Conservation (phyloP, 2,113 vertebrate species). For the Murina feae region DNA sequence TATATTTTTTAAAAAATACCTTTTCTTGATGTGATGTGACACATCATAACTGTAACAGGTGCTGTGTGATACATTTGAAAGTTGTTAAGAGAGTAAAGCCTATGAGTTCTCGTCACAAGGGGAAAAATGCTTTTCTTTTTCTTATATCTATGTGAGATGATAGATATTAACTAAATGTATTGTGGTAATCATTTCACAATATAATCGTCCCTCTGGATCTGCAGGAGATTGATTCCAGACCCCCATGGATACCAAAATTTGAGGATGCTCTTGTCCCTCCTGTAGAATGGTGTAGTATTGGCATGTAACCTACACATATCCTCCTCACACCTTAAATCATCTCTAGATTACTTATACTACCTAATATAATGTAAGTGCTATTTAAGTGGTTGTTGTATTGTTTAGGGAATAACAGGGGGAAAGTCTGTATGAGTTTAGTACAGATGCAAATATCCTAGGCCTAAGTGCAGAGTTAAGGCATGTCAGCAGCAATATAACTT, state of each 20-base stretch:
- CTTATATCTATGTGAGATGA: background rate
- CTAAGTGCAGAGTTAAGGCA: too few species aligned
- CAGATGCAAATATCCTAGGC: background rate
- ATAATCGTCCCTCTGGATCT: rapidly evolving
- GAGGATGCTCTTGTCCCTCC: background rate
- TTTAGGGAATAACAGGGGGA: background rate
- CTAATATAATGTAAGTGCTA: background rate
- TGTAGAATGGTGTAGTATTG: background rate
- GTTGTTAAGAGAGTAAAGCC: background rate
- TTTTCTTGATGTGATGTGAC: too few species aligned
- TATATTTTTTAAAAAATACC: background rate
- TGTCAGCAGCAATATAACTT: background rate
- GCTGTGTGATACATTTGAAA: background rate
- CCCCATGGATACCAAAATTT: background rate
- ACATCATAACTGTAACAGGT: background rate
- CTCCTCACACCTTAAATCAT: background rate
- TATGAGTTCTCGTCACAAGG: background rate
- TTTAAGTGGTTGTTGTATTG: background rate
- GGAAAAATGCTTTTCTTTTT: background rate
- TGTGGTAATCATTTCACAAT: background rate
- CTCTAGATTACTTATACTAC: background rate
- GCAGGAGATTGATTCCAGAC: background rate
- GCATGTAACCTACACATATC: background rate
- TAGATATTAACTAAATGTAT: background rate
- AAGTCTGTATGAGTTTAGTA: background rate